Evolutionary conservation across 2,797 vertebrate genomes (phyloP).

Genomic region (Echiichthys vipera): DNA sequence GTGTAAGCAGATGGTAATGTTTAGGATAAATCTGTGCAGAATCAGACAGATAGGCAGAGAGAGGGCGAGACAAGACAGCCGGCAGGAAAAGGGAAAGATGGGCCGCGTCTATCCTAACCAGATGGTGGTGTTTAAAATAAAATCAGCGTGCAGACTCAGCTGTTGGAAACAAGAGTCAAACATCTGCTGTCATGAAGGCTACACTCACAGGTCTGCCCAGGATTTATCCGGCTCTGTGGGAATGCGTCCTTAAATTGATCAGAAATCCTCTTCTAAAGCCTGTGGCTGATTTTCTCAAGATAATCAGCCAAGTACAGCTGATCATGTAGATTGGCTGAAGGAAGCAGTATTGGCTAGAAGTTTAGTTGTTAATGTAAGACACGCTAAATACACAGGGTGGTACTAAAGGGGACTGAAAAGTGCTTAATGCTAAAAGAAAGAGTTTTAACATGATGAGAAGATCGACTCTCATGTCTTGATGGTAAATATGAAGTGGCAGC

Average conservation of each 20-base stretch:
- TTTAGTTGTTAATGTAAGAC: conserved; percentile 10
- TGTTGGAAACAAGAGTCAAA: conserved; percentile 77
- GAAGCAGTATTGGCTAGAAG: neutral
- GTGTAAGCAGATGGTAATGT: conserved; percentile 41
- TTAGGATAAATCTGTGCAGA: conserved; percentile 44
- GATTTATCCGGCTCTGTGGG: conserved; percentile 56
- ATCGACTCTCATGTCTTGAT: neutral
- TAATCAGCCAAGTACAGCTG: neutral
- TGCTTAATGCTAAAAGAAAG: neutral
- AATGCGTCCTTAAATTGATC: conserved; percentile 43
- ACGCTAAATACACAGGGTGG: neutral
- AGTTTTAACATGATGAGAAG: neutral
- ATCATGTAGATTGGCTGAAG: neutral
- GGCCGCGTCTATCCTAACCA: conserved; percentile 62
- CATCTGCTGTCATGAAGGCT: conserved; percentile 72
- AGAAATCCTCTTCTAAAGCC: conserved; percentile 41
- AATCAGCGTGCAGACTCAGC: conserved; percentile 79
- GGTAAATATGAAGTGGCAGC: neutral
- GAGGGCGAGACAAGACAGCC: neutral
- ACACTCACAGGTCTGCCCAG: conserved; percentile 36
- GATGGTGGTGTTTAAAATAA: conserved; percentile 81
- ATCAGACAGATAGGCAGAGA: conserved; percentile 43
- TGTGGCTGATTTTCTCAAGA: conserved; percentile 31
- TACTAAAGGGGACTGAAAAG: neutral
- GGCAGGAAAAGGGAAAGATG: conserved; percentile 53